These are phyloP conservation scores for Sarcophaga caerulescens DNA, from an alignment of 2,888 invertebrate species.

Conservation along the genomic window DNA sequence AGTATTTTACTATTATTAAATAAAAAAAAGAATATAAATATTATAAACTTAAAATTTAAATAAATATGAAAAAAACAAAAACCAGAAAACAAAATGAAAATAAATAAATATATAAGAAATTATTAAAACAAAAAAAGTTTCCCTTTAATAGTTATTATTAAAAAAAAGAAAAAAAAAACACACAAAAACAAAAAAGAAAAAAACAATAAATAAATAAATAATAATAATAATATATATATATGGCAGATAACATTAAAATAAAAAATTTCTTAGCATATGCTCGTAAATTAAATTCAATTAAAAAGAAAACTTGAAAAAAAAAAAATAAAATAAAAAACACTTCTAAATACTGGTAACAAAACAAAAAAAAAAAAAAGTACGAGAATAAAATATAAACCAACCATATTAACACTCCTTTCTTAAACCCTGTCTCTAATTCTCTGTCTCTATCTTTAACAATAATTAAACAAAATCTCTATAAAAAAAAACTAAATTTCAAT, in stretches of 20 bases:
- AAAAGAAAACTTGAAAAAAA: conserved; percentile 66
- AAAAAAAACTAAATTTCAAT: conserved; percentile 60
- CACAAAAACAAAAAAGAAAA: neutral
- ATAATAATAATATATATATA: conserved; percentile 52
- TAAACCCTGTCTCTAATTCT: conserved; percentile 37
- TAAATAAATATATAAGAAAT: neutral
- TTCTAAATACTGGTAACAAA: neutral
- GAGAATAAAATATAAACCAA: conserved; percentile 37
- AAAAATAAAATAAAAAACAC: neutral
- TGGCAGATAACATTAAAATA: conserved; percentile 14
- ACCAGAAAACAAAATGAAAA: conserved; percentile 32
- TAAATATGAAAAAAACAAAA: conserved; percentile 32
- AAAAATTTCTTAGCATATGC: conserved; percentile 55
- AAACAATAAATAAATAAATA: conserved; percentile 58
- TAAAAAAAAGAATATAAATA: conserved; percentile 70
- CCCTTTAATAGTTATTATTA: conserved; percentile 72
- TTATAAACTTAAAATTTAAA: conserved; percentile 70
- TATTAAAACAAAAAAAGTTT: conserved; percentile 68
- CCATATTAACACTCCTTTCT: conserved; percentile 32
- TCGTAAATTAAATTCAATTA: conserved; percentile 70
- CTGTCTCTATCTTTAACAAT: conserved; percentile 46
- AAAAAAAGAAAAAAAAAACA: too few species aligned
- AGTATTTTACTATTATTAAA: conserved; percentile 78
- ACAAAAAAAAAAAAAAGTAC: conserved; percentile 51
- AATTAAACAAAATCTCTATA: conserved; percentile 64